These are phyloP conservation scores for Formica exsecta DNA, from an alignment of 1,140 invertebrate genomes.

Conservation along the genomic window DNA sequence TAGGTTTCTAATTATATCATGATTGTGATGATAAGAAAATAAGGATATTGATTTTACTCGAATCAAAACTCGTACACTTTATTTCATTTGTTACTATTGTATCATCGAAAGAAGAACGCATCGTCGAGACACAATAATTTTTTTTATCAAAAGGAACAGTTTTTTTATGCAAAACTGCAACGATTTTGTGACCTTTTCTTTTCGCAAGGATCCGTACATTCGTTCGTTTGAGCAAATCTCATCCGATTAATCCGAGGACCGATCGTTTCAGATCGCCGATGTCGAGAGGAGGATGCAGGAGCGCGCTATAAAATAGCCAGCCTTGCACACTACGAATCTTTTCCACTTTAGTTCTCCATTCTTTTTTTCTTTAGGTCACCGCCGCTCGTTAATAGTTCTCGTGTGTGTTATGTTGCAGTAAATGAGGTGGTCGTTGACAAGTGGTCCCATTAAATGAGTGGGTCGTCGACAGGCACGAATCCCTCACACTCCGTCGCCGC, in stretches of 20 bases:
- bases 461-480: slow-evolving; percentile 42
- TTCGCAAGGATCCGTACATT: slow-evolving; percentile 42
- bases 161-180: not conserved
- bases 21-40: slow-evolving; percentile 56
- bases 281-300: slow-evolving; percentile 18
- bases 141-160: not conserved
- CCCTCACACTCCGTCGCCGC: slow-evolving; percentile 39
- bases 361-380: not conserved
- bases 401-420: slow-evolving; percentile 88
- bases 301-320: not conserved
- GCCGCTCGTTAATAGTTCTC: slow-evolving; percentile 59
- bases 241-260: slow-evolving; percentile 38
- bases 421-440: slow-evolving; percentile 88
- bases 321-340: slow-evolving; percentile 2
- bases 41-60: slow-evolving; percentile 34
- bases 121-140: not conserved
- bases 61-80: slow-evolving; percentile 8
- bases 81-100: not conserved
- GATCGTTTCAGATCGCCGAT: slow-evolving; percentile 20
- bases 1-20: slow-evolving; percentile 22
- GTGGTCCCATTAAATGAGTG: slow-evolving; percentile 81
- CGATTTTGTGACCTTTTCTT: not conserved
- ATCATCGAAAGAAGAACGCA: not conserved
- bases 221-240: slow-evolving; percentile 43
- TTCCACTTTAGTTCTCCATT: slow-evolving; percentile 40